Evolutionary conservation across 2,113 vertebrate genomes (phyloP).

Genomic region (Aegithalos caudatus): DNA sequence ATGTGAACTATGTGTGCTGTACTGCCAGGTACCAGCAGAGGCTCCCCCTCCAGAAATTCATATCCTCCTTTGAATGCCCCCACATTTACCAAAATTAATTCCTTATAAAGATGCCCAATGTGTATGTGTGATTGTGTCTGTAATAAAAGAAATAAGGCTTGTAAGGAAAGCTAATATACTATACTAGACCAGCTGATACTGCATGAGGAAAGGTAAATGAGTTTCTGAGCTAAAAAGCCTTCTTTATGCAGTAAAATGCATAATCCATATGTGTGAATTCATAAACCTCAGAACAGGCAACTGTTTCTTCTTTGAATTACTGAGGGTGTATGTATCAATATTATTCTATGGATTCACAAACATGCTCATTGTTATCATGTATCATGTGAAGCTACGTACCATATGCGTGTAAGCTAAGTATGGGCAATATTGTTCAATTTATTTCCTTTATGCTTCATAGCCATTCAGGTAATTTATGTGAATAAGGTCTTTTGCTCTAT

Average conservation of each 20-base stretch:
- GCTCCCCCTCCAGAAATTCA: neutral
- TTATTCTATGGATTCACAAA: neutral
- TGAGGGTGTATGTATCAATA: neutral
- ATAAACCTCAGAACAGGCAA: neutral
- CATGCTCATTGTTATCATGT: neutral
- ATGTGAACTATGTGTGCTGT: neutral
- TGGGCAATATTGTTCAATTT: constrained; percentile 68
- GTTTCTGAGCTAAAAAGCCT: neutral
- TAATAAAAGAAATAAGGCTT: neutral
- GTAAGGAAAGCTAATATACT: neutral
- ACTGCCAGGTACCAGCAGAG: neutral
- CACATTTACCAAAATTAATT: neutral
- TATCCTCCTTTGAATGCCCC: neutral
- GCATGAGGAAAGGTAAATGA: neutral
- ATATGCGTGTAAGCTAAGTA: constrained; percentile 39
- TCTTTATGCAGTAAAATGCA: neutral
- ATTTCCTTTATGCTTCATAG: constrained; percentile 70
- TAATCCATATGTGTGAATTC: neutral
- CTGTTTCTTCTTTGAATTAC: neutral
- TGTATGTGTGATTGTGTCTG: neutral
- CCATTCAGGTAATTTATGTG: constrained; percentile 75
- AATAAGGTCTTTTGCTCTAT: constrained; percentile 68
- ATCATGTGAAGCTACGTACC: neutral
- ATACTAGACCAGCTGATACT: neutral
- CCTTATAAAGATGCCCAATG: neutral